Base-by-base conservation (phyloP, 2,797 vertebrate genomes). In the Eleutherodactylus coqui region DNA sequence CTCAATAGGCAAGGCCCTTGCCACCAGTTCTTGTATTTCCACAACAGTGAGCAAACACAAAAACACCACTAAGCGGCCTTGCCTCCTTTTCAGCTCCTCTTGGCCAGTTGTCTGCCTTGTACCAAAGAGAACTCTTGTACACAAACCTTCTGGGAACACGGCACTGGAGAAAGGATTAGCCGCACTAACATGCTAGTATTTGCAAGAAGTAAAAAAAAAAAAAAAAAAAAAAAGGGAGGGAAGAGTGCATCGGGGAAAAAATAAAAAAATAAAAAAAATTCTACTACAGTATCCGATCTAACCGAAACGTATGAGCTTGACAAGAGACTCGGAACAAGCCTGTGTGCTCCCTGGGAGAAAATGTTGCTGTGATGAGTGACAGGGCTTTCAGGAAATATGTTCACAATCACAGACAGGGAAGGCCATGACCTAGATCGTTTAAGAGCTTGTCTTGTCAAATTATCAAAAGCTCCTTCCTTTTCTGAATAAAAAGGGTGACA, bases 331-430 rank as follows among this genome's bases (percentile, higher is more conserved):
- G 87, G 92, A 92, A 94, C 89, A 93, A 94, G 94, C 93, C 93
- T 90, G 89, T 89, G 91, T 76, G 94, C 94, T 95, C 95, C 94
- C 94, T 93, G 93, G 92, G 93, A 94, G 93, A 95, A 95, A 96
- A 95, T 94, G 94, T 95, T 94, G 94, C 94, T 93, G 94, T 95
- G 94, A 95, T 95, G 95, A 94, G 93, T 96, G 95, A 96, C 95
- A 96, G 94, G 94, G 94, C 94, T 95, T 95, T 95, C 94, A 95
- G 95, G 94, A 96, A 95, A 95, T 95, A 95, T 95, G 95, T 95
- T 96, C 95, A 95, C 95, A 95, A 95, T 95, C 95, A 95, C 95
- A 96, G 95, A 95, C 95, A 95, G 95, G 95, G 95, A 95, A 96
- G 95, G 95, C 95, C 95, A 95, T 94, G 95, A 95, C 95, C 95